Evolutionary conservation across 35 echinoderm and acorn worm genomes (phyloP).

Genomic region (Ophiothrix spiculata): DNA sequence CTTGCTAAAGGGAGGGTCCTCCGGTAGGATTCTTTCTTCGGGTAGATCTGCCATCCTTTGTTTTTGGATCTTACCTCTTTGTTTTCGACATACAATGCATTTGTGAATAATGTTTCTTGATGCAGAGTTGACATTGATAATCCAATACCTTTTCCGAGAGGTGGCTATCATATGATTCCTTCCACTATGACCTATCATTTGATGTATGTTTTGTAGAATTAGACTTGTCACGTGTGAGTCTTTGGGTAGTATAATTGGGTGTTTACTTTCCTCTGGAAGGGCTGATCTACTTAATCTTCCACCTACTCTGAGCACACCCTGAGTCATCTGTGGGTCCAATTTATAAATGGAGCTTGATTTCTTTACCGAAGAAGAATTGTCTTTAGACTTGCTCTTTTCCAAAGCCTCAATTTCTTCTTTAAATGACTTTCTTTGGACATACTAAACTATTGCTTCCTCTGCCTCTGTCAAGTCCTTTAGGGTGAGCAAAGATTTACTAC

Average conservation of each 20-base stretch:
- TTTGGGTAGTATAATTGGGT: conserved; percentile 60
- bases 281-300: conserved; percentile 44
- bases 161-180: too few species aligned
- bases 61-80: not conserved
- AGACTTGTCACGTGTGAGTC: conserved; percentile 45
- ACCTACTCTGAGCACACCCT: conserved; percentile 47
- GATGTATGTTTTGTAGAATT: not conserved
- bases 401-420: not conserved
- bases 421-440: not conserved
- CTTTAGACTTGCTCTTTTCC: not conserved
- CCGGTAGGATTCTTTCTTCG: not conserved
- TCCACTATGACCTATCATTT: conserved; percentile 8
- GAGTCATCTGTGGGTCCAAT: conserved; percentile 27
- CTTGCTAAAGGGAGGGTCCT: conserved; percentile 20
- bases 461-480: not conserved
- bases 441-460: not conserved
- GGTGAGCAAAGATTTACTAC: not conserved
- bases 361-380: too few species aligned
- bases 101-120: not conserved
- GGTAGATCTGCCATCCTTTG: conserved; percentile 34
- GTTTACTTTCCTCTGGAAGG: conserved; percentile 19
- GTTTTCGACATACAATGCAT: not conserved
- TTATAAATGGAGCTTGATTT: too few species aligned
- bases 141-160: conserved; percentile 21
- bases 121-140: not conserved